A percentile compares a stretch with the other conserved stretches of the same genome.
Conservation (phyloP, 2,888 invertebrate genomes). For the Parnassius smintheus region DNA sequence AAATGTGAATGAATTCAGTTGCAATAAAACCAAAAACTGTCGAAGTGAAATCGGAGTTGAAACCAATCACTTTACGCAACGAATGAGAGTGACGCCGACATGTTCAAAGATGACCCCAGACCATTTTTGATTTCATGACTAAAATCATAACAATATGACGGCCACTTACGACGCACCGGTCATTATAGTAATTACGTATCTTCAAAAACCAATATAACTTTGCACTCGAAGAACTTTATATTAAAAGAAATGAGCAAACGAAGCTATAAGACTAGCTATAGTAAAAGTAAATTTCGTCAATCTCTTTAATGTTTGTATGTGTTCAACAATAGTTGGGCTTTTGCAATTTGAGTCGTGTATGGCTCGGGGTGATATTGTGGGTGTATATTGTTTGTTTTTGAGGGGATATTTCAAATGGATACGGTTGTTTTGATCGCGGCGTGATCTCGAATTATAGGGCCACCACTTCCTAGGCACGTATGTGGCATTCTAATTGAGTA, state of each 20-base stretch:
- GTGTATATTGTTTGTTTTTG: conserved; percentile 66
- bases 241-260: conserved; percentile 21
- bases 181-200: conserved; percentile 72
- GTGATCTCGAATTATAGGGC: conserved; percentile 54
- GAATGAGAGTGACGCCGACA: conserved; percentile 46
- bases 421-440: conserved; percentile 45
- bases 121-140: conserved; percentile 72
- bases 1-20: conserved; percentile 34
- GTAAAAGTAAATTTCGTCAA: conserved; percentile 34
- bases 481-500: conserved; percentile 49
- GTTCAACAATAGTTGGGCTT: conserved; percentile 69
- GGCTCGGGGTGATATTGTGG: conserved; percentile 65
- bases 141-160: conserved; percentile 73
- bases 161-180: conserved; percentile 66
- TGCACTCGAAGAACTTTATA: conserved; percentile 36
- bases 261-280: conserved; percentile 37
- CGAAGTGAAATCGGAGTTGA: conserved; percentile 60
- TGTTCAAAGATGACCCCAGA: conserved; percentile 63
- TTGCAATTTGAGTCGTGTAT: conserved; percentile 61
- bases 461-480: conserved; percentile 45
- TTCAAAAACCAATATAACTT: conserved; percentile 44
- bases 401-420: conserved; percentile 56
- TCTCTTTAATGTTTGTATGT: conserved; percentile 44
- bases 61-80: conserved; percentile 59
- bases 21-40: conserved; percentile 30